Conservation (phyloP, 2,797 vertebrate genomes). For the Danio choprae region DNA sequence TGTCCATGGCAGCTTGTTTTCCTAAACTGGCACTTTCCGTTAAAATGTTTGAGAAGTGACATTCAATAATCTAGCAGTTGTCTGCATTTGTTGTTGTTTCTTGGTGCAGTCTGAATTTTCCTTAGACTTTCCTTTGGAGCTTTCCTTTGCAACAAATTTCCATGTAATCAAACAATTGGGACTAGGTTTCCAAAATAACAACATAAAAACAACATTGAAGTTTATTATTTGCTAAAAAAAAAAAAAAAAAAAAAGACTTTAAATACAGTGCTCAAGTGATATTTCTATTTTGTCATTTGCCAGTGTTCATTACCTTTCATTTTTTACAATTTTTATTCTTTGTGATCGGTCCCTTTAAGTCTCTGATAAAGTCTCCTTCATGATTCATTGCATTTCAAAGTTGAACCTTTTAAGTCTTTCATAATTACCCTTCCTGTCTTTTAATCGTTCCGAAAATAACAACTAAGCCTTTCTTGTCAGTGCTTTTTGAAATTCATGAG, state of each 20-base stretch:
- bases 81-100: too few species aligned
- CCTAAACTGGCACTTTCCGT: too few species aligned
- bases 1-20: too few species aligned
- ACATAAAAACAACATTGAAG: background rate
- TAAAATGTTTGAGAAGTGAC: too few species aligned
- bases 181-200: background rate
- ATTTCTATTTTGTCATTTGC: background rate
- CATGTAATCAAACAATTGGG: background rate
- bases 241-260: too few species aligned
- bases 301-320: background rate
- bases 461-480: slow-evolving; percentile 16
- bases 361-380: background rate
- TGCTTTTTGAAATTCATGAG: slow-evolving; percentile 56
- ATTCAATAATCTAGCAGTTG: too few species aligned
- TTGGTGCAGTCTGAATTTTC: too few species aligned
- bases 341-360: background rate
- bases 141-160: background rate
- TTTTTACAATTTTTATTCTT: background rate
- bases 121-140: too few species aligned
- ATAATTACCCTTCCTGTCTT: slow-evolving; percentile 21
- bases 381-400: slow-evolving; percentile 26
- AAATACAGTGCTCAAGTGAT: background rate
- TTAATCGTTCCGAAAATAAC: slow-evolving; percentile 30
- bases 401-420: slow-evolving; percentile 13
- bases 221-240: background rate